Conservation (phyloP, 2,888 invertebrate species). For the Brachyptera putata region DNA sequence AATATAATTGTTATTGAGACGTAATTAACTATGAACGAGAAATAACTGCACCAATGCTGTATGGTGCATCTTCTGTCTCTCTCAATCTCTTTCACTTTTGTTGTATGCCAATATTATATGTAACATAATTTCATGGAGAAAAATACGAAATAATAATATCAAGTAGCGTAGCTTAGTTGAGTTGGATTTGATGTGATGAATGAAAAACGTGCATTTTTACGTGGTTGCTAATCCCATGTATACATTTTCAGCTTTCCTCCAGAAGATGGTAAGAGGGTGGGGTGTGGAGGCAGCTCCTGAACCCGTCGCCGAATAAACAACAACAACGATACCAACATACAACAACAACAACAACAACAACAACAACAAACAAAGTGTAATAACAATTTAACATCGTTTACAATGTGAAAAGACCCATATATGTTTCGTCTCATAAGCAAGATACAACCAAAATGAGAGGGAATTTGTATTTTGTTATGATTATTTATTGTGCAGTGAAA, state of each 20-base stretch:
- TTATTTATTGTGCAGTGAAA: neutral
- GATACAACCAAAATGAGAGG: neutral
- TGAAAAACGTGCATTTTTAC: constrained; percentile 15
- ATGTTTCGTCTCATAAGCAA: neutral
- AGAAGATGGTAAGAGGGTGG: constrained; percentile 61
- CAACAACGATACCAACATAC: neutral
- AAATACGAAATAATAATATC: neutral
- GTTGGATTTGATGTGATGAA: neutral
- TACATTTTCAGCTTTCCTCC: constrained; percentile 71
- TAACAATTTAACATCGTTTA: constrained; percentile 3
- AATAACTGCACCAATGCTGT: too few species aligned
- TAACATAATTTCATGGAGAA: neutral
- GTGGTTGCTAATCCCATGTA: constrained; percentile 33
- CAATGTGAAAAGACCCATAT: neutral
- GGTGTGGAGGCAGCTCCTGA: constrained; percentile 18
- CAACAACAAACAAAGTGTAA: neutral
- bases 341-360: constrained; percentile 5
- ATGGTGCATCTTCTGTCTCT: neutral
- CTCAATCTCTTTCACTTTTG: neutral
- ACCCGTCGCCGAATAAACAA: constrained; percentile 23
- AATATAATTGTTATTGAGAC: neutral
- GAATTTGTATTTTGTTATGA: too few species aligned
- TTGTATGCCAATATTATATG: neutral
- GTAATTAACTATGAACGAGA: neutral
- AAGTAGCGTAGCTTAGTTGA: neutral